Base-by-base conservation (phyloP, 2,113 vertebrate genomes). In the Pelmatolapia mariae region DNA sequence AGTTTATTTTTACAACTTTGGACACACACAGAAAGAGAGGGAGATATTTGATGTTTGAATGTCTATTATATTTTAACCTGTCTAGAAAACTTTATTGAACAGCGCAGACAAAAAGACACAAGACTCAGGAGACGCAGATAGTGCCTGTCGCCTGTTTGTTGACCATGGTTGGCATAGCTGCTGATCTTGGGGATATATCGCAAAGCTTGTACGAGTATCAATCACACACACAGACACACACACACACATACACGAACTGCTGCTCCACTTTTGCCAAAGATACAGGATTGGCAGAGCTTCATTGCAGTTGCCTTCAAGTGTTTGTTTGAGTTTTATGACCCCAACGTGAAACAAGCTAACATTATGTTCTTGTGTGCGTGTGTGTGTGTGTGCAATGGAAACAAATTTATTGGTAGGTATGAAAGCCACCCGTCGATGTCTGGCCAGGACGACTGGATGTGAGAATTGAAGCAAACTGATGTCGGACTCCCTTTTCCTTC, bases 111-210 rank as follows among this genome's bases (percentile, higher is more conserved):
- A 9, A 5, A 76, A 80, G 61, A 56, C 29, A 29, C 43, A 4
- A 29, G 19, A 86, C 8, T 16, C 43, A 78, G 45, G 7, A 50
- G 26, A 29, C 7, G 18, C 22, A 81, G 36, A 57, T 45, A 15
- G 40, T 4, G 54, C n/a, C 43, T 6, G 12, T 80, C 24, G n/a
- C 78, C 83, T 92, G 87, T 90, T 93, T 93, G 81, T 91, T 92
- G 87, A 80, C 80, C 2, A 2, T 2, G n/a, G 84, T 86, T 40
- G 57, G 4, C 89, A 26, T 73, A 4, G 88, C 66, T 80, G 85
- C 91, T 78, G 85, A 88, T 87, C 56, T 84, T 4, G 12, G 45
- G 82, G 85, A 90, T 90, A 57, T 53, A 84, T 91, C 3, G 4
- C 83, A 52, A 15, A 56, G n/a, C 26, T 53, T 40, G 22, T 7